Evolutionary conservation across 37 sponge, comb jelly and placozoan genomes (phyloP).

Genomic region (Axinella damicornis): DNA sequence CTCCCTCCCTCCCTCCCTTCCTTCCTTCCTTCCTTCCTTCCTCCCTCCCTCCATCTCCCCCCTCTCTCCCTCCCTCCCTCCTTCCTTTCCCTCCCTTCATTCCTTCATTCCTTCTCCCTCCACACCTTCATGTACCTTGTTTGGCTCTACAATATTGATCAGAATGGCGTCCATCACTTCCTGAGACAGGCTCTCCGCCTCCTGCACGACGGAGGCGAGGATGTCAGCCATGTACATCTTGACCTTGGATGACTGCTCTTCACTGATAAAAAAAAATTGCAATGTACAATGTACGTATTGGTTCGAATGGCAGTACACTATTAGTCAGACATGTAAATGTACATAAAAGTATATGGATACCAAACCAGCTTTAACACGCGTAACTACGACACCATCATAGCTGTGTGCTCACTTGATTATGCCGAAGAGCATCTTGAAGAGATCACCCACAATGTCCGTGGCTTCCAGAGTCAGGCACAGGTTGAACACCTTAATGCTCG

Average conservation of each 20-base stretch:
- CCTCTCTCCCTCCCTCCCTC: neutral
- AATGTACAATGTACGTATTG: no score
- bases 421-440: constrained; percentile 81
- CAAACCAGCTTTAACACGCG: no score
- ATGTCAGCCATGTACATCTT: constrained; percentile 73
- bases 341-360: no score
- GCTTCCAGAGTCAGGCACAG: constrained; percentile 70
- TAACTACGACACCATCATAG: no score
- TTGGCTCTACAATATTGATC: constrained; percentile 54
- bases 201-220: constrained; percentile 72
- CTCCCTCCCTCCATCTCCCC: no score
- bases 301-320: no score
- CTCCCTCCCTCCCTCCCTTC: neutral
- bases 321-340: no score
- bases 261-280: constrained; percentile 33
- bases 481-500: constrained; percentile 69
- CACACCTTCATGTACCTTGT: constrained; percentile 31
- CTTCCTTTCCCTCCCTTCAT: neutral
- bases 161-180: constrained; percentile 66
- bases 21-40: neutral
- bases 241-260: constrained; percentile 63
- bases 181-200: constrained; percentile 82
- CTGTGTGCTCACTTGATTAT: constrained; percentile 74
- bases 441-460: constrained; percentile 60
- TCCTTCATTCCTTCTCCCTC: no score